Conservation (phyloP, 2,888 invertebrate genomes). For the Chydorus sphaericus region DNA sequence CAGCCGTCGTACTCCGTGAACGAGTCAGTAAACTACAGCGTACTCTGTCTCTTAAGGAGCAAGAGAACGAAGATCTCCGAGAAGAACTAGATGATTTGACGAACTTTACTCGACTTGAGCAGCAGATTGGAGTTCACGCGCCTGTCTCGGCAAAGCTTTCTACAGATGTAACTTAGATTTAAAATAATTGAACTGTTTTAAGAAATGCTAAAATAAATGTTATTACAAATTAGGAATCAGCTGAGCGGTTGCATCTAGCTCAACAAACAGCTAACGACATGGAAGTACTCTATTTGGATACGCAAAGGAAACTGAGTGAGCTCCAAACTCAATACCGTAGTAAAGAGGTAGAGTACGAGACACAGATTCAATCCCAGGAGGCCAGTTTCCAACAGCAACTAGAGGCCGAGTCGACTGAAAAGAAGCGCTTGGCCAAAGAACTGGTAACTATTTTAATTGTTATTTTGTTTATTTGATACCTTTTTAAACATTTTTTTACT, state of each 20-base stretch:
- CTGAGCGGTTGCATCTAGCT: neutral
- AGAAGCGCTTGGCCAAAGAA: neutral
- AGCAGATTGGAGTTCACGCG: slow-evolving; percentile 28
- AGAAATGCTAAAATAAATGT: neutral
- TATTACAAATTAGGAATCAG: neutral
- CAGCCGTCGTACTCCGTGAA: slow-evolving; percentile 32
- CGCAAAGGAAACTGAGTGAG: slow-evolving; percentile 6
- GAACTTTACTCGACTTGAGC: slow-evolving; percentile 41
- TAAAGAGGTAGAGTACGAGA: neutral
- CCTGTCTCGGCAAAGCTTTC: neutral
- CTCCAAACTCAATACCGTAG: neutral
- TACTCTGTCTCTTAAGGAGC: slow-evolving; percentile 36
- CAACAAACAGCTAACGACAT: slow-evolving; percentile 3
- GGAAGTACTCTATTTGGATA: slow-evolving; percentile 7
- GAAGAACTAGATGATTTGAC: slow-evolving; percentile 24
- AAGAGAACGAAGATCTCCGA: slow-evolving; percentile 38
- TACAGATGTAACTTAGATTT: neutral
- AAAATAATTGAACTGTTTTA: too few species aligned
- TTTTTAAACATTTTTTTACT: neutral
- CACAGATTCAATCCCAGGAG: neutral
- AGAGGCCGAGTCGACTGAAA: neutral
- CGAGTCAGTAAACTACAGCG: slow-evolving; percentile 18
- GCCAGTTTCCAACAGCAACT: neutral
- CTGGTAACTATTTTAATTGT: neutral
- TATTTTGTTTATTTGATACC: neutral